These are phyloP conservation scores for Sylvilagus floridanus DNA, from an alignment of 2,797 vertebrate genomes.

Conservation along the genomic window DNA sequence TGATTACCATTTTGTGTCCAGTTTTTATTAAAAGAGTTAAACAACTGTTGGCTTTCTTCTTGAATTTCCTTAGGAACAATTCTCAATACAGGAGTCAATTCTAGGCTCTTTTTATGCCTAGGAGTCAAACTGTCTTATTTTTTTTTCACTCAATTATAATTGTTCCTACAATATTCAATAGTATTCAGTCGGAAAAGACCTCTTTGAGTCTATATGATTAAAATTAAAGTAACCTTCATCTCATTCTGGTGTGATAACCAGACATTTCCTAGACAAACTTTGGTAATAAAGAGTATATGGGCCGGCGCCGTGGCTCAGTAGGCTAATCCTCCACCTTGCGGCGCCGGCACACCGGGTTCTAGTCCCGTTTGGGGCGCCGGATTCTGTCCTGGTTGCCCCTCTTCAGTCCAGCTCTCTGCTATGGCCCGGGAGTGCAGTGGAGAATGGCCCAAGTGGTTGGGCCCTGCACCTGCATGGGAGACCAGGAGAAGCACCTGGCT, in stretches of 20 bases:
- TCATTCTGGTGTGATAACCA: neutral
- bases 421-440: no score
- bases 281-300: neutral
- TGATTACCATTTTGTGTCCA: neutral
- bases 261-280: neutral
- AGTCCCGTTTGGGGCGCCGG: no score
- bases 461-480: no score
- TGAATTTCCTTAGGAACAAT: conserved; percentile 38
- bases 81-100: conserved; percentile 24
- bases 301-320: no score
- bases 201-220: neutral
- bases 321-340: no score
- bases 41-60: neutral
- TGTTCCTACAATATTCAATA: neutral
- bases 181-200: neutral
- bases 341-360: no score
- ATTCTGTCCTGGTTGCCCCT: no score
- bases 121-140: neutral
- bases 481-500: no score
- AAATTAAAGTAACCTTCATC: conserved; percentile 31
- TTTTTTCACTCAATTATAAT: neutral
- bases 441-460: no score
- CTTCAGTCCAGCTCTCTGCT: no score
- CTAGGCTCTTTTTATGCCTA: neutral
- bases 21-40: conserved; percentile 23